A percentile compares a stretch with the other conserved stretches of the same genome.
phyloP scores from a whole-genome alignment of 2,888 invertebrate genomes.

The Orthosia cruda region DNA sequence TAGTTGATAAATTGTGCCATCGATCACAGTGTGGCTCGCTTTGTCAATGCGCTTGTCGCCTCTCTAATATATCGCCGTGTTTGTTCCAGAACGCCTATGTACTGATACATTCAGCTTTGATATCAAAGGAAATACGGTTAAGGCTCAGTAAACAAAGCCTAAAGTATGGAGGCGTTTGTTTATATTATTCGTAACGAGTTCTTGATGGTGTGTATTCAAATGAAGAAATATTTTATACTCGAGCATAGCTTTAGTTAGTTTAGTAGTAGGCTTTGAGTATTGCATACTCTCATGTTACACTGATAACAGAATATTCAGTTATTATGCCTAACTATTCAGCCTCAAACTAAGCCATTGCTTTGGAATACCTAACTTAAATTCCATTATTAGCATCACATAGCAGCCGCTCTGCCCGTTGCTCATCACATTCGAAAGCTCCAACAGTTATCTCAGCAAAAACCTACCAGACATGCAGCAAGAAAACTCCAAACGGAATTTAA shows the following conservation, averaged over 20 bases:
- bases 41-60: slow-evolving; percentile 60
- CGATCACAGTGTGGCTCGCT: slow-evolving; percentile 66
- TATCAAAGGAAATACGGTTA: slow-evolving; percentile 65
- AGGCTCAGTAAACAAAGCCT: slow-evolving; percentile 65
- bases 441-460: slow-evolving; percentile 51
- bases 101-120: slow-evolving; percentile 50
- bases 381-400: slow-evolving; percentile 11
- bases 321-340: not conserved
- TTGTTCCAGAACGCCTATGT: slow-evolving; percentile 44
- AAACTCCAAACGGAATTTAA: slow-evolving; percentile 55
- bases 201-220: slow-evolving; percentile 68
- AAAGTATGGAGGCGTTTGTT: slow-evolving; percentile 59
- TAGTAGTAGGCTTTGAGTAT: slow-evolving; percentile 20
- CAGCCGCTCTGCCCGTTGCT: slow-evolving; percentile 4
- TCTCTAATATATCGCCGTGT: slow-evolving; percentile 44
- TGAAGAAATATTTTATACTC: slow-evolving; percentile 56
- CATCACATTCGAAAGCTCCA: slow-evolving; percentile 25
- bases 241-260: slow-evolving; percentile 33
- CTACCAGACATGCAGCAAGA: slow-evolving; percentile 56
- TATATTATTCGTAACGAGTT: slow-evolving; percentile 65
- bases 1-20: slow-evolving; percentile 70
- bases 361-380: slow-evolving; percentile 12
- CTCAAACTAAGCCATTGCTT: not conserved
- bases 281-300: slow-evolving; percentile 4
- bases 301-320: slow-evolving; percentile 5